phyloP scores from a whole-genome alignment of 2,888 invertebrate genomes.

The Amphipyra berbera region DNA sequence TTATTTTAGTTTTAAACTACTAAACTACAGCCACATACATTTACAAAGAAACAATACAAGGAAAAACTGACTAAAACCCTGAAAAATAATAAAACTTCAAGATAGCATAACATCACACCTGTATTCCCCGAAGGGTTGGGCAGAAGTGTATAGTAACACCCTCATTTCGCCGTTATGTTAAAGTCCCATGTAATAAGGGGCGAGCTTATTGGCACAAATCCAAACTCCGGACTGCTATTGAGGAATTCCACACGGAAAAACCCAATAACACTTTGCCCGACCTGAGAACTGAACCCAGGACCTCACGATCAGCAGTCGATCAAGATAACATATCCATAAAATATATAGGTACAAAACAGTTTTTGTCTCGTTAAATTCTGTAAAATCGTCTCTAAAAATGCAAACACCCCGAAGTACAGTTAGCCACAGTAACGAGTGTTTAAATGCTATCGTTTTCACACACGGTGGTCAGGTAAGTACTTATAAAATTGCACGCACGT shows the following conservation, averaged over 20 bases:
- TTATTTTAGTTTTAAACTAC: too few species aligned
- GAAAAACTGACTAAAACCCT: neutral
- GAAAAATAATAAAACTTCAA: neutral
- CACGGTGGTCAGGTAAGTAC: slow-evolving; percentile 38
- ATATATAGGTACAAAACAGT: slow-evolving; percentile 5
- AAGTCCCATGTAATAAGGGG: too few species aligned
- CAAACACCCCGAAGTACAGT: slow-evolving; percentile 36
- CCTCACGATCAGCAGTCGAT: too few species aligned
- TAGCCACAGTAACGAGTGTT: slow-evolving; percentile 52
- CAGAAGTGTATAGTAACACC: too few species aligned
- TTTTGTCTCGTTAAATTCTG: slow-evolving; percentile 4
- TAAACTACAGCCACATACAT: too few species aligned
- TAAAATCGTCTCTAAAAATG: slow-evolving; percentile 6
- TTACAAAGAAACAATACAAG: neutral
- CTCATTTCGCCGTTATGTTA: too few species aligned
- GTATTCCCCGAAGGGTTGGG: too few species aligned
- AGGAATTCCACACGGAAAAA: too few species aligned
- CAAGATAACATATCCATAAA: neutral
- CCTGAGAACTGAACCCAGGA: too few species aligned
- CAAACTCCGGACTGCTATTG: too few species aligned
- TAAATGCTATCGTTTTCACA: slow-evolving; percentile 54
- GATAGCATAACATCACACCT: neutral
- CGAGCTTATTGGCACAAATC: too few species aligned
- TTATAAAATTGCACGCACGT: slow-evolving; percentile 39
- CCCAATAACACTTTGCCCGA: too few species aligned